Evolutionary conservation across 2,888 invertebrate genomes (phyloP).

Genomic region (Eustalomyia histrio): DNA sequence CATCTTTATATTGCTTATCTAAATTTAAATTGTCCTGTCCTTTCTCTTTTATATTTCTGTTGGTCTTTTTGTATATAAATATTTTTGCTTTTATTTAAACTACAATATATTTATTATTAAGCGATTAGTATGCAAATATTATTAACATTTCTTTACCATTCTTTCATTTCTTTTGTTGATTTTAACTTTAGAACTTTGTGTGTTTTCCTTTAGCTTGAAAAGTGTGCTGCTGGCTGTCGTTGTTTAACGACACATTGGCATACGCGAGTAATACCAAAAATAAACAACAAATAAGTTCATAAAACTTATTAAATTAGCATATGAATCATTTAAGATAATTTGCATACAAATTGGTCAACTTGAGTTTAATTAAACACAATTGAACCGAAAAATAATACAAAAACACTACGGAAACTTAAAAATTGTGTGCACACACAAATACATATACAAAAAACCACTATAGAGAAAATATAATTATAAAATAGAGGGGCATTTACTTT

Average conservation of each 20-base stretch:
- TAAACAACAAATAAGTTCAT: constrained; percentile 44
- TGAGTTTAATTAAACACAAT: constrained; percentile 70
- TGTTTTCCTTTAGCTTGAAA: constrained; percentile 20
- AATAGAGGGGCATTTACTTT: no score
- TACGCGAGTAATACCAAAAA: constrained; percentile 3
- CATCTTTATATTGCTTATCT: neutral
- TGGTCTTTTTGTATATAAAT: neutral
- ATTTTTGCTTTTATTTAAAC: neutral
- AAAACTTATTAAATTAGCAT: constrained; percentile 69
- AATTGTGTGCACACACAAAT: neutral
- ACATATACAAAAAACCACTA: no score
- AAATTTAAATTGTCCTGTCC: neutral
- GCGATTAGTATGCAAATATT: constrained; percentile 56
- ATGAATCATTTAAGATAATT: constrained; percentile 70
- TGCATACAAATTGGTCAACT: constrained; percentile 70
- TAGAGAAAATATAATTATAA: no score
- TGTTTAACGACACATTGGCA: constrained; percentile 25
- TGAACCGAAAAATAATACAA: constrained; percentile 61
- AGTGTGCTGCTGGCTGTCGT: neutral
- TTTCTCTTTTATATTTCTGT: neutral
- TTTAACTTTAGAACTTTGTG: constrained; percentile 22
- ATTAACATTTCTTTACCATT: constrained; percentile 31
- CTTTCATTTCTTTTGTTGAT: neutral
- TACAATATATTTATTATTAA: constrained; percentile 42
- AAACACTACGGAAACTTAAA: constrained; percentile 20